Base-by-base conservation (phyloP, 2,888 invertebrate species). In the Luperina testacea region DNA sequence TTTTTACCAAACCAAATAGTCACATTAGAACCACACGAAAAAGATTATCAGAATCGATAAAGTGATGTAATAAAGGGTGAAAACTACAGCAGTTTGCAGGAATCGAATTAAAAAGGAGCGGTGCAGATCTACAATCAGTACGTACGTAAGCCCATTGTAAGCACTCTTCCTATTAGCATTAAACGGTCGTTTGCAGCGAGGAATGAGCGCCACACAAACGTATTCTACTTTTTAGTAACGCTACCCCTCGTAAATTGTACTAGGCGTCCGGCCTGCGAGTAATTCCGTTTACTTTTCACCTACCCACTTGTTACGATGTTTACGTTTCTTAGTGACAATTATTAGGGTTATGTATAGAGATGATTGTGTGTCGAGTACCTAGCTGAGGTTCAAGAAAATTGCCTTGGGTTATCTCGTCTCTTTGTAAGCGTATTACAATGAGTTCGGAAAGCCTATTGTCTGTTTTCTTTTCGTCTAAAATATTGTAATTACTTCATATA, bases 121-220 rank as follows among this genome's bases (percentile, higher is more conserved):
- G 75, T 72, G 80, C 77, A 75, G 75, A 91, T 89, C 86, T 80
- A 88, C 88, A 83, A 90, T 90, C 91, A 89, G 92, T 92, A 90
- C 91, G 90, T 92, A 91, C 90, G 89, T 92, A 94, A 94, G 92
- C 93, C 92, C 88, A 92, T 93, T 94, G 94, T 94, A 93, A 94
- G 93, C 92, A 92, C 93, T 92, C 93, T 85, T 90, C 88, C 91
- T 90, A 94, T 94, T 94, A 94, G 93, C 94, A 94, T 94, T 92
- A 93, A 94, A 93, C 89, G 92, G 91, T 92, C 92, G 90, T 94
- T 94, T 90, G 88, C 88, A 88, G 89, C 91, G 89, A 89, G 89
- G 76, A 89, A 86, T 88, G 86, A 81, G 83, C 86, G 82, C 87
- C 86, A 85, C 82, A 88, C 85, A 80, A 87, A 84, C 88, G 82